Conservation (phyloP, 2,888 invertebrate species). For the Lasioglossum marginatum region DNA sequence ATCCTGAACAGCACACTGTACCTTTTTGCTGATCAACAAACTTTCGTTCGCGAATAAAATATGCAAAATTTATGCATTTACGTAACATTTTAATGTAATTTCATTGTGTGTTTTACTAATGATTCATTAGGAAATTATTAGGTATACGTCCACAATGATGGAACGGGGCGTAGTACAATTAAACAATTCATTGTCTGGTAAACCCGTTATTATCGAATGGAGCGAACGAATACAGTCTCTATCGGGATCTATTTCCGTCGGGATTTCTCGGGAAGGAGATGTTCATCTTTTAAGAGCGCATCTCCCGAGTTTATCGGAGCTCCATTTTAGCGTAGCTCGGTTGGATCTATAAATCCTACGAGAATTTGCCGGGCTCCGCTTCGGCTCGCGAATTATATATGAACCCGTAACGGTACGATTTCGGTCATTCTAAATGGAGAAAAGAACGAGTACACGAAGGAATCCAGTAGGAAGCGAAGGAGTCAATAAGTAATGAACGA, state of each 20-base stretch:
- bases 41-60: not conserved
- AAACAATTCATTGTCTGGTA: not conserved
- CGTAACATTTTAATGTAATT: not conserved
- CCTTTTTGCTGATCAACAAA: not conserved
- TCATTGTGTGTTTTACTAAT: not conserved
- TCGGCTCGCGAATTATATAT: conserved; percentile 38
- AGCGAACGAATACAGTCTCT: not conserved
- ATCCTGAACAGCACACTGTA: not conserved
- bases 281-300: not conserved
- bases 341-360: conserved; percentile 41
- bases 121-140: not conserved
- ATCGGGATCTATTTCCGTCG: not conserved
- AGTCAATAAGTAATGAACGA: conserved; percentile 35
- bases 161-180: not conserved
- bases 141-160: not conserved
- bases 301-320: not conserved
- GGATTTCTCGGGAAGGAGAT: not conserved
- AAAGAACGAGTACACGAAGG: not conserved
- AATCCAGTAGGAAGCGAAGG: not conserved
- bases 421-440: conserved; percentile 3
- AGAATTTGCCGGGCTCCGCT: conserved; percentile 24
- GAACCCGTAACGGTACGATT: conserved; percentile 15
- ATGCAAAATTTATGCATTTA: not conserved
- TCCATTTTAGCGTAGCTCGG: not conserved
- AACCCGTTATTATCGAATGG: not conserved